Evolutionary conservation across 1,140 invertebrate genomes (phyloP), one percentile per base, ranked within the genome.

Genomic region (Tenebrio molitor): DNA sequence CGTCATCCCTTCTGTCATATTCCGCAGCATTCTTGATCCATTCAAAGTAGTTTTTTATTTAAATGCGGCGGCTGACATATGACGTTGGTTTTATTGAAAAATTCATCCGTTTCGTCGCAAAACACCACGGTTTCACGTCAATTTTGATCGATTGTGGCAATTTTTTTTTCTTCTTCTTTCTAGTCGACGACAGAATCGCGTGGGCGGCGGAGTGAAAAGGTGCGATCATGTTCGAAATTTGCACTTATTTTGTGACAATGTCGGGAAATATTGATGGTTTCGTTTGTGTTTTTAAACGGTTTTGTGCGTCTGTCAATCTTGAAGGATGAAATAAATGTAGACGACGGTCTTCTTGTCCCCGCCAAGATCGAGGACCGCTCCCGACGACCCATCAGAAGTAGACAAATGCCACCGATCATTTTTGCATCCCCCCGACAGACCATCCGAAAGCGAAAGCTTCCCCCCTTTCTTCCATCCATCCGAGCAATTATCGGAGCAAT

Each of bases 71-170:
- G 8, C 21, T 29, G 50, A 58, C 50, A 58, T 58, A 58, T 58
- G 50, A 58, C 50, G 50, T 29, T 58, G 50, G 21, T 58, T 58
- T 58, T 58, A 58, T 58, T 58, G 50, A 58, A 58, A 58, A 58
- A 58, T 58, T 58, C 50, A 58, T 58, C 50, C 50, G 29, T 58
- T 29, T 29, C 50, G 50, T 4, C 50, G 21, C 19, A 50, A 50
- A 58, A 58, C 50, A 58, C 1, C 23, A 14, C 21, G 50, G 21
- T 58, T 58, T 58, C 15, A 29, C 12, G 50, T 58, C 50, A 29
- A 23, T 29, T 29, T 58, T 58, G 50, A 58, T 58, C 21, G 50
- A 50, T 50, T 50, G 19, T 17, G 19, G 44, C 44, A 50, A 50
- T 23, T 50, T 50, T n/a, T n/a, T n/a, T n/a, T n/a, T n/a, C n/a